Percentiles rank a stretch among this genome's conserved stretches.
phyloP scores from a whole-genome alignment of 2,797 vertebrate species.

The Eurystomus glaucurus region DNA sequence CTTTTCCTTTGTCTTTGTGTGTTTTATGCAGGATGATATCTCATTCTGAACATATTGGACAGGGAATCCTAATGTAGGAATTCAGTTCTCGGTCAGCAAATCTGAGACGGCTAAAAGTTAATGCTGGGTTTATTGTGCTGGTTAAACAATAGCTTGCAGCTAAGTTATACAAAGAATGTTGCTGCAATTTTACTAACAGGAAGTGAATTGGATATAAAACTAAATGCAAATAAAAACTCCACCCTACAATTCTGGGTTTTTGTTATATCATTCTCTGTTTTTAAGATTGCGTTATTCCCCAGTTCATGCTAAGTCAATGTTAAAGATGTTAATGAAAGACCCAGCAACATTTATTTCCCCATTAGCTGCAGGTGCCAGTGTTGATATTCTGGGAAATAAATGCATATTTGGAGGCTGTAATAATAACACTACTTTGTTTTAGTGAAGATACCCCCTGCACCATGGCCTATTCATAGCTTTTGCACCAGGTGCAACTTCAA shows the following conservation, averaged over 20 bases:
- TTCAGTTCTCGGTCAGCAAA: neutral
- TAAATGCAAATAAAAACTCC: neutral
- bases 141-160: constrained; percentile 7
- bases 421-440: neutral
- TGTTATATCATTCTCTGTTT: neutral
- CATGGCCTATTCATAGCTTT: neutral
- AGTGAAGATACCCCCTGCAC: accelerated
- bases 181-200: neutral
- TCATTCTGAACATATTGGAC: neutral
- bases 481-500: neutral
- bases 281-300: neutral
- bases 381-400: neutral
- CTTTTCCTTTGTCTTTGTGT: neutral
- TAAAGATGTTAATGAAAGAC: neutral
- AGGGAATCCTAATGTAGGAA: neutral
- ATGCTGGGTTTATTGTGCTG: neutral
- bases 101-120: neutral
- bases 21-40: neutral
- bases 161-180: neutral
- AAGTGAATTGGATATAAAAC: neutral
- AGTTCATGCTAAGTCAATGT: neutral
- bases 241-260: accelerated
- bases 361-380: neutral
- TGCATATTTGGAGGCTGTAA: neutral
- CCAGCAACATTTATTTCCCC: neutral